Base-by-base conservation (phyloP, 2,797 vertebrate species). In the Pseudochaenichthys georgianus region DNA sequence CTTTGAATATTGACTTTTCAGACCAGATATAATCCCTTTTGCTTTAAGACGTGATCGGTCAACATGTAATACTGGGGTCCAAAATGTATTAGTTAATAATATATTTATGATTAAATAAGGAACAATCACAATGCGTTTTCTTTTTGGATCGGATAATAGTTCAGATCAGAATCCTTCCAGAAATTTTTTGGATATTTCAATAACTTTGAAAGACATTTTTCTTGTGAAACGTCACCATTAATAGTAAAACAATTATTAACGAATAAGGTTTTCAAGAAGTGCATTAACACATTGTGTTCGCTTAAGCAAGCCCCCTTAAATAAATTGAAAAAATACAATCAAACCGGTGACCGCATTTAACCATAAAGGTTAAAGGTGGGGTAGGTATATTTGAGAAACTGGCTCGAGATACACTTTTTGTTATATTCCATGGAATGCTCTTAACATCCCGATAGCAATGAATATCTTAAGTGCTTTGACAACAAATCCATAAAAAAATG, bases 21-120 rank as follows among this genome's bases (percentile, higher is more conserved):
- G 19, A 75, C 47, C 57, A 42, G 55, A 61, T 58, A 50, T 59
- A 53, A 65, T 66, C 61, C 54, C 34, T 59, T 68, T 63, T 63
- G 13, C 38, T 23, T 55, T 69, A n/a, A 63, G 42, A 64, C n/a
- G n/a, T 55, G 15, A 57, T 63, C 47, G 5, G 19, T 63, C 21
- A 10, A 75, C 64, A 70, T 48, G 65, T 53, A 43, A 63, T 19
- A 17, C 16, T 5, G 46, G 7, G 34, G 8, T 70, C 11, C 4
- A 57, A 13, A 63, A 48, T 21, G 19, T 21, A 51, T 38, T 13
- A 9, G 51, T 38, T 11, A 3, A 38, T 64, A 41, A 50, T 38
- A 50, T 52, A 28, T 41, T 60, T 2, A 67, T 11, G 17, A 38
- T 5, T 48, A 31, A 57, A 73, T 57, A 16, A 51, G 13, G 2